A percentile compares a stretch with the other conserved stretches of the same genome.
Evolutionary conservation across 2,797 vertebrate species (phyloP).

Genomic region (Enteromius argenteus): DNA sequence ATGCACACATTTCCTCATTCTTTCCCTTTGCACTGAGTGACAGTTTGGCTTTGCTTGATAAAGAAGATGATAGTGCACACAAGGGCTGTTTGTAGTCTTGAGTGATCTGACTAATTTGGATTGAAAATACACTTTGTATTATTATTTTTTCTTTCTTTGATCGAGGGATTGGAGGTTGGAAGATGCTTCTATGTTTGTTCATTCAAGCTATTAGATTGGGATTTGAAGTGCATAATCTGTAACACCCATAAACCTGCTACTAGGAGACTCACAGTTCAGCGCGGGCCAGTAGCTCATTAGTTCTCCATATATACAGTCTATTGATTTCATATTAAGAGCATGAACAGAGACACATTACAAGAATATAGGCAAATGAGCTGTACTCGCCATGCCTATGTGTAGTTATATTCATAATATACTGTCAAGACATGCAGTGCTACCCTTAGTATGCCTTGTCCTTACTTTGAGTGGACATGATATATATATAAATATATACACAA

Average conservation of each 20-base stretch:
- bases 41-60: conserved; percentile 4
- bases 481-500: conserved; percentile 74
- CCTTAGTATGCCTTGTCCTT: conserved; percentile 68
- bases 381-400: conserved; percentile 72
- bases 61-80: neutral
- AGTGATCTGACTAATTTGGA: conserved; percentile 18
- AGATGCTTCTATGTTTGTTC: neutral
- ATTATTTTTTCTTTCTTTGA: neutral
- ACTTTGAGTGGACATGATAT: conserved; percentile 72
- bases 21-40: conserved; percentile 40
- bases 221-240: neutral
- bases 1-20: conserved; percentile 28
- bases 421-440: conserved; percentile 66
- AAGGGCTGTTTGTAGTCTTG: conserved; percentile 14
- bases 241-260: conserved; percentile 9
- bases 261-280: conserved; percentile 6
- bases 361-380: conserved; percentile 57
- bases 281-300: neutral
- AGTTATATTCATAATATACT: conserved; percentile 59
- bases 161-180: conserved; percentile 23
- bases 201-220: conserved; percentile 19
- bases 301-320: conserved; percentile 15
- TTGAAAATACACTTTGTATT: conserved; percentile 24
- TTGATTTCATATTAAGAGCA: conserved; percentile 56
- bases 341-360: conserved; percentile 51